A percentile compares a stretch with the other conserved stretches of the same genome.
Conservation (phyloP, 2,888 invertebrate genomes). For the Campopleginae sp. region DNA sequence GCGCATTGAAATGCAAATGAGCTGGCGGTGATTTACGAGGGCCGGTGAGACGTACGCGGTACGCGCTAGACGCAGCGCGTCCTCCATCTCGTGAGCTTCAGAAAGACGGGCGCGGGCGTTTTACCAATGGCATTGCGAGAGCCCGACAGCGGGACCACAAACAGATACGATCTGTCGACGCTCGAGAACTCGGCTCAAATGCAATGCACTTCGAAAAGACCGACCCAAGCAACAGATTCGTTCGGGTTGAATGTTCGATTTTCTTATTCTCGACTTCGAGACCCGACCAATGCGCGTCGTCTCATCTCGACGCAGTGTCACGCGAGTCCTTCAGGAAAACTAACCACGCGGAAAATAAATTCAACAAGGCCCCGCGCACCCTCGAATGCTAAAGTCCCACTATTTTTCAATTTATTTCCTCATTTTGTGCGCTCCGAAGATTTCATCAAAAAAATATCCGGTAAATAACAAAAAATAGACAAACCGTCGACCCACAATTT, state of each 20-base stretch:
- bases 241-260: slow-evolving; percentile 61
- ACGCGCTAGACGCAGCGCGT: slow-evolving; percentile 45
- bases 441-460: background rate
- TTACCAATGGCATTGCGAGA: slow-evolving; percentile 55
- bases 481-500: background rate
- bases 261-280: slow-evolving; percentile 32
- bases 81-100: slow-evolving; percentile 32
- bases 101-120: slow-evolving; percentile 62
- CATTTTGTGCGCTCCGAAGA: background rate
- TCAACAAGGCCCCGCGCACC: background rate
- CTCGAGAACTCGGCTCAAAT: slow-evolving; percentile 26
- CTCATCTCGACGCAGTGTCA: background rate
- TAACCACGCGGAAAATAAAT: background rate
- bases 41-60: slow-evolving; percentile 70
- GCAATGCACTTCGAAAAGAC: slow-evolving; percentile 44
- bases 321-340: slow-evolving; percentile 19
- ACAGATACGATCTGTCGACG: slow-evolving; percentile 46
- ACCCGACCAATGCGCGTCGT: slow-evolving; percentile 18
- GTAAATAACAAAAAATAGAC: background rate
- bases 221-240: slow-evolving; percentile 43
- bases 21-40: slow-evolving; percentile 76
- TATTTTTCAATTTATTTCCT: background rate
- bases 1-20: slow-evolving; percentile 78
- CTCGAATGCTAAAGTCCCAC: background rate
- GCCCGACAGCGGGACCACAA: slow-evolving; percentile 63